These are phyloP conservation scores for Calonectris borealis DNA, from an alignment of 2,113 vertebrate genomes.

Conservation along the genomic window DNA sequence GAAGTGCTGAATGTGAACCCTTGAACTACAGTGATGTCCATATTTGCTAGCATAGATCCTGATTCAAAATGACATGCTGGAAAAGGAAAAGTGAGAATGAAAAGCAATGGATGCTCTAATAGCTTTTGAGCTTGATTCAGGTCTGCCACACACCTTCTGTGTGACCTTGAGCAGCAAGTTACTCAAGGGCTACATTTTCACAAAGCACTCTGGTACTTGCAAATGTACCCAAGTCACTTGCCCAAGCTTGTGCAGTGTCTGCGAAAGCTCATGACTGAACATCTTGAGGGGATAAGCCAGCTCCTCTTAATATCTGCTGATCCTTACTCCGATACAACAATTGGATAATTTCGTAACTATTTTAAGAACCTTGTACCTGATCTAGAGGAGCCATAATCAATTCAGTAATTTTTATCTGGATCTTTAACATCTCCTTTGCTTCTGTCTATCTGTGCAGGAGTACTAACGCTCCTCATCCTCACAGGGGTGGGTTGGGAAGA, in stretches of 20 bases:
- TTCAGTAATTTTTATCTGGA: neutral
- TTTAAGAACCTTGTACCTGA: neutral
- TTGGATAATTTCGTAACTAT: neutral
- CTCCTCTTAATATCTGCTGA: neutral
- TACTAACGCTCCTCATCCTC: neutral
- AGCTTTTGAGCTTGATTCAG: constrained; percentile 19
- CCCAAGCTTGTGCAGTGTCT: neutral
- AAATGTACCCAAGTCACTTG: neutral
- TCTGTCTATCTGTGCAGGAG: neutral
- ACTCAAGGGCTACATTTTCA: neutral
- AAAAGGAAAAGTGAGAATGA: constrained; percentile 23
- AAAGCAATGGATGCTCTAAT: constrained; percentile 34
- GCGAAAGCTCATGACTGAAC: neutral
- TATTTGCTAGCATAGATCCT: neutral
- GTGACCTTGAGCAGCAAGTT: constrained; percentile 19
- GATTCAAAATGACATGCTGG: constrained; percentile 22
- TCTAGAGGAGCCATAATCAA: neutral
- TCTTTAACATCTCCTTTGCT: neutral
- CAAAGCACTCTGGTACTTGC: neutral
- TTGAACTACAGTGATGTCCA: neutral
- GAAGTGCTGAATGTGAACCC: neutral
- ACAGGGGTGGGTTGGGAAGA: neutral
- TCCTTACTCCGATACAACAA: neutral
- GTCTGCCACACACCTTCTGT: neutral
- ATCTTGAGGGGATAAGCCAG: neutral